Evolutionary conservation across 1,140 invertebrate species (phyloP), one percentile per base, ranked within the genome.

Genomic region (Neodiprion lecontei): DNA sequence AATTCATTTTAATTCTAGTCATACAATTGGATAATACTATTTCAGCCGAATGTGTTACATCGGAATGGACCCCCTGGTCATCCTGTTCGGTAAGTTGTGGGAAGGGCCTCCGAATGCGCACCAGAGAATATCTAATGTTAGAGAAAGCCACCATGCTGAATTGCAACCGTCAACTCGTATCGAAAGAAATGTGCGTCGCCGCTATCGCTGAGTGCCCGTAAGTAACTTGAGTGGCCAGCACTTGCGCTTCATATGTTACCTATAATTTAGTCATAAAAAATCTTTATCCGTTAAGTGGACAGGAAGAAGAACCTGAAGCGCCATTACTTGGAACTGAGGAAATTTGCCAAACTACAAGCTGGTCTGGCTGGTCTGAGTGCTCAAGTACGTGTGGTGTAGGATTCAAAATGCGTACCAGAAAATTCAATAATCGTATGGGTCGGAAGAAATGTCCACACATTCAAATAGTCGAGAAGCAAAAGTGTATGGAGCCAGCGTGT

Each of bases 151-250:
- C 89, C 77, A 93, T 94, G 91, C 90, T 92, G 83, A 86, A 92
- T 72, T 98, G 96, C 86, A 92, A 93, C 78, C 90, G 95, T 50
- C 96, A 97, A 84, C 88, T 96, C 67, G 90, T 95, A 48, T 93
- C 94, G 70, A 96, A 95, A 85, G 95, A 96, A 89, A 96, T 96
- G 95, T 97, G 95, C 83, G 93, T 95, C 48, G 93, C 94, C 10
- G 86, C 88, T 48, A 83, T 92, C 11, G 86, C 94, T 0, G 93
- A 94, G 82, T 96, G 95, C 85, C 88, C 91, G 92, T 93, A 79
- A 91, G 91, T 89, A 72, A 53, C 72, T 40, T 74, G 28, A 70
- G 23, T 2, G 14, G 5, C 28, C 28, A 40, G 28, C 5, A 40
- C 28, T 40, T 21, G 4, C 14, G n/a, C 23, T 28, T 12, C 61